phyloP scores from a whole-genome alignment of 2,888 invertebrate genomes.

The Trimorus sp. region DNA sequence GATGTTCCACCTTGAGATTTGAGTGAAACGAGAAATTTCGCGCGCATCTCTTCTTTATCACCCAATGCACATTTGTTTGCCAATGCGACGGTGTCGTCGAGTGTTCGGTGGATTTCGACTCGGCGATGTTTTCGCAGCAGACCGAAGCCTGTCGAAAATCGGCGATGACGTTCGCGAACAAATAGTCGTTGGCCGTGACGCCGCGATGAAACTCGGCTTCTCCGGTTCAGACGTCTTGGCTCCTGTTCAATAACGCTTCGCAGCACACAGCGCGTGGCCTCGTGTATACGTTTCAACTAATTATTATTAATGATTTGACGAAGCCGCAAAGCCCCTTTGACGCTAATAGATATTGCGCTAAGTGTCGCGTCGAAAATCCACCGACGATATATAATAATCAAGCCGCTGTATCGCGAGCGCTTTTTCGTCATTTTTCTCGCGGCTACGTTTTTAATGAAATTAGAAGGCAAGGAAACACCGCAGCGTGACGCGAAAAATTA shows the following conservation, averaged over 20 bases:
- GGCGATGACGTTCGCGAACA: slow-evolving; percentile 24
- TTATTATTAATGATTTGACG: slow-evolving; percentile 67
- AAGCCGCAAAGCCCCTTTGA: slow-evolving; percentile 51
- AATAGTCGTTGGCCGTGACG: slow-evolving; percentile 44
- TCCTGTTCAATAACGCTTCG: slow-evolving; percentile 63
- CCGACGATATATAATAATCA: slow-evolving; percentile 57
- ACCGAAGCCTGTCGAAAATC: slow-evolving; percentile 48
- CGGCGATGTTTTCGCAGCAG: slow-evolving; percentile 44
- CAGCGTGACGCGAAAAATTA: neutral
- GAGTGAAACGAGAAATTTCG: too few relatives aligned
- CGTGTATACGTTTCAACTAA: slow-evolving; percentile 60
- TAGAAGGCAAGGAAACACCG: slow-evolving; percentile 8
- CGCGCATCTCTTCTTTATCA: too few relatives aligned
- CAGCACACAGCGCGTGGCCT: slow-evolving; percentile 52
- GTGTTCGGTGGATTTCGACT: too few relatives aligned
- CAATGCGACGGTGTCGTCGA: too few relatives aligned
- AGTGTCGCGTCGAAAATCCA: slow-evolving; percentile 54
- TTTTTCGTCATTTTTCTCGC: slow-evolving; percentile 19
- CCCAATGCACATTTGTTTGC: too few relatives aligned
- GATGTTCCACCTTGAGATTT: too few relatives aligned
- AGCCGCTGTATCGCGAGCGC: slow-evolving; percentile 22
- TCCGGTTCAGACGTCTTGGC: slow-evolving; percentile 63
- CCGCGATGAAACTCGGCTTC: slow-evolving; percentile 45
- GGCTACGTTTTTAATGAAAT: slow-evolving; percentile 22
- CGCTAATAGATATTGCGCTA: slow-evolving; percentile 62